phyloP scores from a whole-genome alignment of 2,888 invertebrate genomes.

The Synergus itoensis region DNA sequence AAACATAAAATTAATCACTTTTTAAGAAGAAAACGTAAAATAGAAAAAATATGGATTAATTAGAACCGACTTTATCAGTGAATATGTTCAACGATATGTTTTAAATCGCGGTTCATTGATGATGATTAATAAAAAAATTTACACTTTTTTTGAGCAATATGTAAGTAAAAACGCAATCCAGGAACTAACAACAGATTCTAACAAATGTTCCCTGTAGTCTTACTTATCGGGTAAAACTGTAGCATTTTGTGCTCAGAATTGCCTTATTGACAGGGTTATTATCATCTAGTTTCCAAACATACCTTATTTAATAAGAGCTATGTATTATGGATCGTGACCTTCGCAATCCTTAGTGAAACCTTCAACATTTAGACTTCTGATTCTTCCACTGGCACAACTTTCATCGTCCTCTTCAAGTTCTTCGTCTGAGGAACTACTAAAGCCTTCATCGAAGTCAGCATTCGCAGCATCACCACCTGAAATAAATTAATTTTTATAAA shows the following conservation, averaged over 20 bases:
- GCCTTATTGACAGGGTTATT: not conserved
- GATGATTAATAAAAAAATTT: not conserved
- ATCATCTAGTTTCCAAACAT: slow-evolving; percentile 14
- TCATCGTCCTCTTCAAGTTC: slow-evolving; percentile 50
- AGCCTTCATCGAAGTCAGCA: slow-evolving; percentile 56
- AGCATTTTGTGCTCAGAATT: not conserved
- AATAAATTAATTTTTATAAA: slow-evolving; percentile 23
- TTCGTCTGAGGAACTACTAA: slow-evolving; percentile 60
- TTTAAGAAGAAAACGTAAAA: not conserved
- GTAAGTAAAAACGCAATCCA: slow-evolving; percentile 30
- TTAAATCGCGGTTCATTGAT: not conserved
- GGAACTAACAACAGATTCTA: not conserved
- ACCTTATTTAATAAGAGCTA: slow-evolving; percentile 16
- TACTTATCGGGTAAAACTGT: not conserved
- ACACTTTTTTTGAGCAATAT: not conserved
- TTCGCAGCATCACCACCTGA: slow-evolving; percentile 48
- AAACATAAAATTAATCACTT: not conserved
- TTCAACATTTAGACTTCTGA: not conserved
- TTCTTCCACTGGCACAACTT: not conserved
- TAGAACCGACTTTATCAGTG: not conserved
- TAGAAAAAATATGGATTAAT: not conserved
- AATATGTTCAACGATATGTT: not conserved
- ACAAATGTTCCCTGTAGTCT: not conserved
- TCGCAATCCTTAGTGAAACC: not conserved
- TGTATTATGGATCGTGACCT: not conserved